These are phyloP conservation scores for Unio pictorum DNA, from an alignment of 2,888 invertebrate species.

Conservation along the genomic window DNA sequence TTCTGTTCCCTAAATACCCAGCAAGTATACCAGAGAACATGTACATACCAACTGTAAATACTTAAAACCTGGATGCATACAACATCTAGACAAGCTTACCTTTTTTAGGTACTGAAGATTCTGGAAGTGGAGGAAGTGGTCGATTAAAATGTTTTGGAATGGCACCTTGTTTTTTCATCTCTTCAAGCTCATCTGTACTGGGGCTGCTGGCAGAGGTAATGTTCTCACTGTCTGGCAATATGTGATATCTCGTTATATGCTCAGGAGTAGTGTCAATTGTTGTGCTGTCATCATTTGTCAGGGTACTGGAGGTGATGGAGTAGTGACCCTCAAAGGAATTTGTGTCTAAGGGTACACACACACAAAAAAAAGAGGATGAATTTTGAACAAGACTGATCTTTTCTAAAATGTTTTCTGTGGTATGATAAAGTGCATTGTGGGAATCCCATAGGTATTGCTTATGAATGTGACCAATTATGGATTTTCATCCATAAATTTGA, in stretches of 20 bases:
- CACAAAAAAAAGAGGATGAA: too few species aligned
- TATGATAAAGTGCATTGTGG: too few species aligned
- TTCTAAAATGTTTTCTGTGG: too few species aligned
- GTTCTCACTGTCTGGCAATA: constrained; percentile 40
- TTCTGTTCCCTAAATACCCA: too few species aligned
- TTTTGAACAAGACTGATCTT: too few species aligned
- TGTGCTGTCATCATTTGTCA: constrained; percentile 56
- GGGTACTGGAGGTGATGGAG: constrained; percentile 55
- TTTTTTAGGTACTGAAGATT: constrained; percentile 25
- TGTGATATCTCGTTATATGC: constrained; percentile 19
- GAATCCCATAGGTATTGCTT: too few species aligned
- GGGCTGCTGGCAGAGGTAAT: constrained; percentile 52
- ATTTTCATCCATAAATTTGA: too few species aligned
- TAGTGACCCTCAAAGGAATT: background rate
- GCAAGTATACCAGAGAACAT: too few species aligned
- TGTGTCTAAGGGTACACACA: too few species aligned
- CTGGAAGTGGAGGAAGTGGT: constrained; percentile 33
- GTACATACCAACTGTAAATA: background rate
- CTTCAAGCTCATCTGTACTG: constrained; percentile 52
- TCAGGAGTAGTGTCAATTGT: constrained; percentile 40
- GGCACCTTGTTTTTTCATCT: constrained; percentile 60
- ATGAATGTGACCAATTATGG: too few species aligned
- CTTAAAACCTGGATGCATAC: background rate
- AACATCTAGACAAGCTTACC: constrained; percentile 10
- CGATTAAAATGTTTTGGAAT: constrained; percentile 57